Evolutionary conservation across 2,888 invertebrate genomes (phyloP).

Genomic region (Creontiades dilutus): DNA sequence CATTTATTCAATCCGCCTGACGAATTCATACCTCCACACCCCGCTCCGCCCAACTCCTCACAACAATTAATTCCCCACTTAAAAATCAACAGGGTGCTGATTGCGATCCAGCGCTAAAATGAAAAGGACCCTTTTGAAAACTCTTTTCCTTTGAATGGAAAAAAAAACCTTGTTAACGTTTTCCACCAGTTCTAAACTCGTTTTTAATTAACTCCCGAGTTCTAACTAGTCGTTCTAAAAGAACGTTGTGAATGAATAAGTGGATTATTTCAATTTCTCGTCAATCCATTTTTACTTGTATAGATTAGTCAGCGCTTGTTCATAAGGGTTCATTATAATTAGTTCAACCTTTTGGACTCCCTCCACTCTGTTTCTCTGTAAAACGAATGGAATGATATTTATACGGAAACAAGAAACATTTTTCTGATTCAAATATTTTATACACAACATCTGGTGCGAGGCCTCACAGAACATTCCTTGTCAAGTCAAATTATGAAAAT

Average conservation of each 20-base stretch:
- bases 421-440: no score
- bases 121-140: background rate
- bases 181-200: background rate
- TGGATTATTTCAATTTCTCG: background rate
- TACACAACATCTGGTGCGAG: no score
- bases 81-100: background rate
- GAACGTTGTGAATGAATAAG: background rate
- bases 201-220: background rate
- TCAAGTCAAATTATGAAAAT: no score
- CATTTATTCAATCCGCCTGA: no score
- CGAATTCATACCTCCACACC: background rate
- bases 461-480: no score
- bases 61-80: background rate
- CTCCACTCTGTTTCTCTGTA: no score
- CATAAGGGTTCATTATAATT: no score
- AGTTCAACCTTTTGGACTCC: no score
- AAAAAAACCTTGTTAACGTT: slow-evolving; percentile 13
- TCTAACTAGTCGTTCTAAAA: background rate
- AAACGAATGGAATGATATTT: no score
- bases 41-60: background rate
- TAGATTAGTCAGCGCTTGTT: no score
- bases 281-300: no score
- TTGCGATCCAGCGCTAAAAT: background rate
- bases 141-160: background rate
- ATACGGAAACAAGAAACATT: no score